Evolutionary conservation across 2,888 invertebrate species (phyloP).

Genomic region (Eupithecia pulchellata): DNA sequence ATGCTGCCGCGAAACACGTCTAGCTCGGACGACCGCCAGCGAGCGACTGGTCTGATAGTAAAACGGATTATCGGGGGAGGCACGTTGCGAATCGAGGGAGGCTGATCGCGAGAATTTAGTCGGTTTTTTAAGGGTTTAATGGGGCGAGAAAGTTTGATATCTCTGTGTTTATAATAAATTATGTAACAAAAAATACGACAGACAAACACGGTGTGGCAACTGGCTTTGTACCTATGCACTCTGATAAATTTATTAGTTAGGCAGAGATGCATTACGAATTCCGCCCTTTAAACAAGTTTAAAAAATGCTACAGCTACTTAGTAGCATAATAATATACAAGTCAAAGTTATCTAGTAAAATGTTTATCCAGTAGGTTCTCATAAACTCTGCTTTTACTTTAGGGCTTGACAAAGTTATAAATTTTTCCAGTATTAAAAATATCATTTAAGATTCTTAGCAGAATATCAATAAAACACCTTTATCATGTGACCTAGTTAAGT

Average conservation of each 20-base stretch:
- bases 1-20: slow-evolving; percentile 22
- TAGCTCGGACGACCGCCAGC: slow-evolving; percentile 32
- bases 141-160: slow-evolving; percentile 11
- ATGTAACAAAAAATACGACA: not conserved
- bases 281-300: no score
- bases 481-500: slow-evolving; percentile 19
- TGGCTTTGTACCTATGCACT: no score
- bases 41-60: slow-evolving; percentile 32
- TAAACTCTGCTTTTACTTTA: not conserved
- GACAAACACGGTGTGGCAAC: no score
- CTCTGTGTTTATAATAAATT: not conserved
- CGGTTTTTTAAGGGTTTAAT: slow-evolving; percentile 5
- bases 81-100: not conserved
- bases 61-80: slow-evolving; percentile 10
- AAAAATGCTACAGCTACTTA: no score
- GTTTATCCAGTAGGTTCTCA: not conserved
- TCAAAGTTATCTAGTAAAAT: not conserved
- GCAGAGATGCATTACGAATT: no score
- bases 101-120: slow-evolving; percentile 1
- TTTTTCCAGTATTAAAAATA: not conserved
- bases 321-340: no score
- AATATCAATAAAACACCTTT: slow-evolving; percentile 13
- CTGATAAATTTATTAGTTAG: no score
- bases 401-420: not conserved
- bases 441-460: slow-evolving; percentile 13